Conservation (phyloP, 2,888 invertebrate genomes). For the Ormyrus thymus region DNA sequence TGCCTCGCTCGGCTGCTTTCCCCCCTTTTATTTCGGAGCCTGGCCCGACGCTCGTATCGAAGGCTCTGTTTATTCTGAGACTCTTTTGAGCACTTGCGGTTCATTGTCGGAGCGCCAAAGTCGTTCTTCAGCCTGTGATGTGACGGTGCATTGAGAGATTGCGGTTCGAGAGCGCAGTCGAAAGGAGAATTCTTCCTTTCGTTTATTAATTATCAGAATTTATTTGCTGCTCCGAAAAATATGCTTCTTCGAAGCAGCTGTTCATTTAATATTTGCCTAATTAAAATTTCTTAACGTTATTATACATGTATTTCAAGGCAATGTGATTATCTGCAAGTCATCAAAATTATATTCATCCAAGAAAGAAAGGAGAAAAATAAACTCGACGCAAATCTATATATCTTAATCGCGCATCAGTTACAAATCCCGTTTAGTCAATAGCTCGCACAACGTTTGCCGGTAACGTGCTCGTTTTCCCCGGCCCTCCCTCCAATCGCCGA, state of each 20-base stretch:
- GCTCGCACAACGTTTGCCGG: neutral
- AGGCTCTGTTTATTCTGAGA: conserved; percentile 2
- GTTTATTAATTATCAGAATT: too few species aligned
- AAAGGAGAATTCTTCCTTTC: too few species aligned
- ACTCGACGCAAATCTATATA: conserved; percentile 23
- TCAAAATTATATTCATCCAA: conserved; percentile 29
- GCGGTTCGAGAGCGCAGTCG: too few species aligned
- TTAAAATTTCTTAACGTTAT: too few species aligned
- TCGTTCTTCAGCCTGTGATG: neutral
- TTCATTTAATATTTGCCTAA: too few species aligned
- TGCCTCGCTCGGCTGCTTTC: too few species aligned
- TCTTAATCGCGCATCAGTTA: conserved; percentile 25
- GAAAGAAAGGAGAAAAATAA: conserved; percentile 23
- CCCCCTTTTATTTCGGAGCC: too few species aligned
- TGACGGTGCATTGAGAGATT: too few species aligned
- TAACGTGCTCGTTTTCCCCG: neutral
- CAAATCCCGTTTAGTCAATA: conserved; percentile 43
- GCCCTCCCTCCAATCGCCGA: neutral
- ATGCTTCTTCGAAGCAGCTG: too few species aligned
- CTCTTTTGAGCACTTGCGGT: neutral
- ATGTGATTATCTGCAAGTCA: neutral
- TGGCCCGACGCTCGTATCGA: neutral
- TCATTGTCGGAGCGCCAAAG: neutral
- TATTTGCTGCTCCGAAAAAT: too few species aligned
- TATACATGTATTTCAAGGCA: too few species aligned